These are phyloP conservation scores for Unio pictorum DNA, from an alignment of 2,888 invertebrate genomes.

Conservation along the genomic window DNA sequence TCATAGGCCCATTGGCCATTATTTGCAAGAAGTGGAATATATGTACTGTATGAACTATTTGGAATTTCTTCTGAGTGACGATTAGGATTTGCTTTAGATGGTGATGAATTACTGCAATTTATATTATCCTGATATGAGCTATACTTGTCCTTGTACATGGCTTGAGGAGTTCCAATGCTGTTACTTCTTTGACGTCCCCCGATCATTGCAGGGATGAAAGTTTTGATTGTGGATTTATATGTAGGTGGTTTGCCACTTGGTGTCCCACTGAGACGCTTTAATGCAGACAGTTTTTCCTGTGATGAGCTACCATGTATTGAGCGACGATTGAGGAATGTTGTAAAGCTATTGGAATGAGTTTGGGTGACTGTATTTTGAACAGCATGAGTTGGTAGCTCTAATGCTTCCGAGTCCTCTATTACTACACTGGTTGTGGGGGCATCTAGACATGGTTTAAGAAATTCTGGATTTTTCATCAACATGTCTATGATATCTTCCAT, in stretches of 20 bases:
- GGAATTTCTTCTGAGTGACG: constrained; percentile 44
- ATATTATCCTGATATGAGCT: constrained; percentile 16
- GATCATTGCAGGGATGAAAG: constrained; percentile 38
- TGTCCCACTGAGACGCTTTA: constrained; percentile 39
- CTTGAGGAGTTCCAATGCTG: constrained; percentile 38
- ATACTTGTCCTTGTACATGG: constrained; percentile 19
- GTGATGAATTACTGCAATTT: constrained; percentile 20
- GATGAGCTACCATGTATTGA: constrained; percentile 40
- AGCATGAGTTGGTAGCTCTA: constrained; percentile 71
- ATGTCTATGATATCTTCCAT: constrained; percentile 87
- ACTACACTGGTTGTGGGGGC: constrained; percentile 82
- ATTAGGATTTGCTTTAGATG: constrained; percentile 34
- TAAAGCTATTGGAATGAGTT: constrained; percentile 35
- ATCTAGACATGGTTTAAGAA: constrained; percentile 85
- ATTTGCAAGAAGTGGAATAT: constrained; percentile 37
- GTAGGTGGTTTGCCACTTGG: constrained; percentile 28
- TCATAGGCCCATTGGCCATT: constrained; percentile 59
- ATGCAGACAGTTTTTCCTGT: constrained; percentile 37
- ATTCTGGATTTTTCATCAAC: constrained; percentile 83
- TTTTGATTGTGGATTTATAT: constrained; percentile 32
- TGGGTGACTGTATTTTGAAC: constrained; percentile 51
- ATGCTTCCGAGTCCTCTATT: constrained; percentile 79
- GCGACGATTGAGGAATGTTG: constrained; percentile 37
- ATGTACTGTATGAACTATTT: constrained; percentile 31
- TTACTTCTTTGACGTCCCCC: constrained; percentile 35